phyloP scores from a whole-genome alignment of 2,888 invertebrate genomes.

The Bugula neritina region DNA sequence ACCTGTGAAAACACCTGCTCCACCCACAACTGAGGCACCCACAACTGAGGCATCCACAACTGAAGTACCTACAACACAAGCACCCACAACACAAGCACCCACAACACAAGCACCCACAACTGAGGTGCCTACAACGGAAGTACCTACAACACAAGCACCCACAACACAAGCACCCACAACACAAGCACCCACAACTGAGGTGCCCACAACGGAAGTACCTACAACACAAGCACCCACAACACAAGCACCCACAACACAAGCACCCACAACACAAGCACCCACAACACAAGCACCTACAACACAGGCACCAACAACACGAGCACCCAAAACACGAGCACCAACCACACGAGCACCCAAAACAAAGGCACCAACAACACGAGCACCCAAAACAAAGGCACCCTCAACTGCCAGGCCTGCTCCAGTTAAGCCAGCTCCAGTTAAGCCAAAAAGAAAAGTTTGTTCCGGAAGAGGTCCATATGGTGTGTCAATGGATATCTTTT shows the following conservation, averaged over 20 bases:
- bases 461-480: not conserved
- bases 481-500: not conserved
- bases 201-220: not conserved
- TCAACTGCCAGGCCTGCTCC: not conserved
- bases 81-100: not conserved
- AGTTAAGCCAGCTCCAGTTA: not conserved
- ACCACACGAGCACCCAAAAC: not conserved
- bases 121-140: not conserved
- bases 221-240: not conserved
- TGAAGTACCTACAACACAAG: not conserved
- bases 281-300: not conserved
- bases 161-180: not conserved
- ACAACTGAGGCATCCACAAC: not conserved
- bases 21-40: not conserved
- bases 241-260: not conserved
- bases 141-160: not conserved
- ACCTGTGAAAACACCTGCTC: not conserved
- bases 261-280: not conserved
- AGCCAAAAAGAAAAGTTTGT: not conserved
- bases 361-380: not conserved
- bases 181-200: not conserved
- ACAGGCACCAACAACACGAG: not conserved
- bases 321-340: not conserved
- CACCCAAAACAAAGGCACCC: not conserved
- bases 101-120: not conserved